Percentiles rank a stretch among this genome's conserved stretches.
Evolutionary conservation across 2,797 vertebrate genomes (phyloP).

Genomic region (Eulemur albifrons): DNA sequence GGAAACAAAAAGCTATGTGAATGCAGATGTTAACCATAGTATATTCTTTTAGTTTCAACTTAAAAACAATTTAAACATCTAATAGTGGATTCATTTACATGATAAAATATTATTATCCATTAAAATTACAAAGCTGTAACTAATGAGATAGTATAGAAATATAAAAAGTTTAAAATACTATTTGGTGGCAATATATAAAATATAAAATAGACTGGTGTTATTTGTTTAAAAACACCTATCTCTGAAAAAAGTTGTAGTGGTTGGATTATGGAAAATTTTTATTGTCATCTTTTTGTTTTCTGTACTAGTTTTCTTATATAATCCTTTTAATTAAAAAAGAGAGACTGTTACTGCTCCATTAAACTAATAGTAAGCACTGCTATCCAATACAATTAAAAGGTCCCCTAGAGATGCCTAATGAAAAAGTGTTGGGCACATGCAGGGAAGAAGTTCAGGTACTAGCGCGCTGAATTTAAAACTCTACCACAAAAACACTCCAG

Average conservation of each 20-base stretch:
- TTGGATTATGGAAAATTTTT: constrained; percentile 1
- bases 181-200: constrained; percentile 1
- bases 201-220: background rate
- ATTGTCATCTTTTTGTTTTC: background rate
- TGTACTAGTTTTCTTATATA: background rate
- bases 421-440: background rate
- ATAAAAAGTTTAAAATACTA: constrained; percentile 14
- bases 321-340: constrained; percentile 24
- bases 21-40: background rate
- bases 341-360: constrained; percentile 21
- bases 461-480: background rate
- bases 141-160: background rate
- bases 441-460: background rate
- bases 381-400: constrained; percentile 14
- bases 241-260: background rate
- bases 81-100: background rate
- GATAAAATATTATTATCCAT: constrained; percentile 21
- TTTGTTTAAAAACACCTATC: background rate
- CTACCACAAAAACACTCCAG: background rate
- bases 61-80: constrained; percentile 10
- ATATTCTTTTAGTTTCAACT: constrained; percentile 19
- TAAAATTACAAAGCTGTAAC: background rate
- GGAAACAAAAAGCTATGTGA: background rate
- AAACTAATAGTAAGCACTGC: background rate
- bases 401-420: background rate